These are phyloP conservation scores for Mastigias papua DNA, from an alignment of 30 jellyfish, hydroid and myxozoan genomes.

Conservation along the genomic window DNA sequence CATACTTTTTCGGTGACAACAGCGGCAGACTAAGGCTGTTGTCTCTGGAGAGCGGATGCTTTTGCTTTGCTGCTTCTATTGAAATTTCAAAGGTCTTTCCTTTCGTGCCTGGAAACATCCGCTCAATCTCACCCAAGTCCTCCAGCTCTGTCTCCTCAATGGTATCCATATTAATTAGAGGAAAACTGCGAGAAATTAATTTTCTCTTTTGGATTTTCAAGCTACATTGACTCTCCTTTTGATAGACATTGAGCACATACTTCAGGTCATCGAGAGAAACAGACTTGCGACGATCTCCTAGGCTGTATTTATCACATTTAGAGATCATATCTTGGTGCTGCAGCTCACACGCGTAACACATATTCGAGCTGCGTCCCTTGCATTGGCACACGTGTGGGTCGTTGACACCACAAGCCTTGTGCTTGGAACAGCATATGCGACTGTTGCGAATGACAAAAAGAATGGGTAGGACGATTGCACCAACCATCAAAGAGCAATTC, in stretches of 20 bases:
- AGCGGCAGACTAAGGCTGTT: slow-evolving; percentile 61
- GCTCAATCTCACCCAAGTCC: slow-evolving; percentile 55
- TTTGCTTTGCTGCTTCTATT: slow-evolving; percentile 25
- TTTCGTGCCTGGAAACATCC: slow-evolving; percentile 28
- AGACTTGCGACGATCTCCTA: slow-evolving; percentile 84
- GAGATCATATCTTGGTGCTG: slow-evolving; percentile 80
- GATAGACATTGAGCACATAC: slow-evolving; percentile 57
- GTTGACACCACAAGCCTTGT: slow-evolving; percentile 63
- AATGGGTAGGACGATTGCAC: slow-evolving; percentile 72
- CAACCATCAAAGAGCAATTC: slow-evolving; percentile 71
- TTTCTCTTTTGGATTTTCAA: slow-evolving; percentile 46
- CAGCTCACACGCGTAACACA: slow-evolving; percentile 82
- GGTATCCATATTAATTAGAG: slow-evolving; percentile 64
- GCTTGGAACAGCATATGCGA: slow-evolving; percentile 72
- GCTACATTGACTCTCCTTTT: slow-evolving; percentile 54
- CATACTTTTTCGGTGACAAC: slow-evolving; percentile 31
- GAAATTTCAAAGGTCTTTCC: slow-evolving; percentile 47
- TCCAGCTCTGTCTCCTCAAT: slow-evolving; percentile 71
- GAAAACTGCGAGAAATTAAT: slow-evolving; percentile 72
- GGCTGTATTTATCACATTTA: slow-evolving; percentile 62
- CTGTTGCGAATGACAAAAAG: slow-evolving; percentile 64
- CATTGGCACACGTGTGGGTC: slow-evolving; percentile 82
- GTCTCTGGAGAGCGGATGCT: slow-evolving; percentile 44
- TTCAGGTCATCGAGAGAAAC: slow-evolving; percentile 78
- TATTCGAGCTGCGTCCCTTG: slow-evolving; percentile 66